Evolutionary conservation across 2,888 invertebrate genomes (phyloP).

Genomic region (Brachypterus glaber): DNA sequence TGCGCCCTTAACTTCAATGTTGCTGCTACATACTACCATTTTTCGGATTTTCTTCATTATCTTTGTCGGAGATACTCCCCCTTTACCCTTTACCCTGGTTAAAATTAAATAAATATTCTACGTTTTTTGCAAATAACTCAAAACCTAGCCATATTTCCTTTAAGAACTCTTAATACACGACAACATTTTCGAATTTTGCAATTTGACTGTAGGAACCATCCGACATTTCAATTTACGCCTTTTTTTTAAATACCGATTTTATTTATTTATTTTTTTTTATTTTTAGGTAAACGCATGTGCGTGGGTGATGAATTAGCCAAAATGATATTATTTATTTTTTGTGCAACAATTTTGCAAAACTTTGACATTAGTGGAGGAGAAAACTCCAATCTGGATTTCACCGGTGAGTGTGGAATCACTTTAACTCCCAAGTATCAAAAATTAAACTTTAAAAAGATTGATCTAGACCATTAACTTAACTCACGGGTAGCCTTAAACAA

Average conservation of each 20-base stretch:
- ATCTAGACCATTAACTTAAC: no score
- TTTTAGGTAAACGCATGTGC: slow-evolving; percentile 72
- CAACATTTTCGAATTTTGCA: no score
- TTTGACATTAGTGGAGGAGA: slow-evolving; percentile 42
- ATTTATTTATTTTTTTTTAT: slow-evolving; percentile 14
- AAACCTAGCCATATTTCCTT: slow-evolving; percentile 6
- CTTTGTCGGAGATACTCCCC: no score
- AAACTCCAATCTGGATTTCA: slow-evolving; percentile 46
- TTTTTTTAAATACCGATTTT: slow-evolving; percentile 4
- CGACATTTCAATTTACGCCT: neutral
- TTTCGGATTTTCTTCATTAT: no score
- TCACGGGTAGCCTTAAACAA: no score
- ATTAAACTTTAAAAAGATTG: slow-evolving; percentile 35
- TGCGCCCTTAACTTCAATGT: no score
- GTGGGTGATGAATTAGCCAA: slow-evolving; percentile 75
- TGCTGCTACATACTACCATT: no score
- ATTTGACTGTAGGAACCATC: no score
- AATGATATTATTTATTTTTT: slow-evolving; percentile 57
- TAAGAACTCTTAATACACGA: slow-evolving; percentile 5
- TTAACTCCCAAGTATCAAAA: slow-evolving; percentile 54
- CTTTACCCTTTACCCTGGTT: no score
- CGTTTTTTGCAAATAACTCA: no score
- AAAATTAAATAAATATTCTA: no score
- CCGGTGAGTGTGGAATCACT: slow-evolving; percentile 67
- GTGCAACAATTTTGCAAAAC: slow-evolving; percentile 52